A percentile compares a stretch with the other conserved stretches of the same genome.
phyloP scores from a whole-genome alignment of 2,888 invertebrate genomes.

The Campoplex nolae region DNA sequence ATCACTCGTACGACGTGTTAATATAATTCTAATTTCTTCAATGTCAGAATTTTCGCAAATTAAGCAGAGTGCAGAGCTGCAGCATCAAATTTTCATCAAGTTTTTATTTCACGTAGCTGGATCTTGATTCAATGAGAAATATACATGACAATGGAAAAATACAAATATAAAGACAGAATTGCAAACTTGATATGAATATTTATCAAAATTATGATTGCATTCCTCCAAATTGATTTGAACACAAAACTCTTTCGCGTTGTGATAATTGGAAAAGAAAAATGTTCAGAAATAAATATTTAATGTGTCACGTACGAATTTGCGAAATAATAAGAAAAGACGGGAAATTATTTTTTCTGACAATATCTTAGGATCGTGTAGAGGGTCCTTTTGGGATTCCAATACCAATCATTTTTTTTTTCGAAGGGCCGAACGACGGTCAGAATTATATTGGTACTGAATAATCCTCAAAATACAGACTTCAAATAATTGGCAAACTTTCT shows the following conservation, averaged over 20 bases:
- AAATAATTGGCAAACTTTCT: conserved; percentile 34
- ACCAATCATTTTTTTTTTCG: conserved; percentile 16
- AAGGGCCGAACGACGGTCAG: conserved; percentile 11
- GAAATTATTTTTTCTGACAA: conserved; percentile 4
- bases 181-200: not conserved
- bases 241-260: no score
- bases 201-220: no score
- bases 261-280: not conserved
- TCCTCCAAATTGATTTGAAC: not conserved
- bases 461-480: conserved; percentile 5
- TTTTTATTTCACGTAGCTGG: no score
- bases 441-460: conserved; percentile 9
- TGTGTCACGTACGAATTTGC: not conserved
- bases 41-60: no score
- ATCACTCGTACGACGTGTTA: not conserved
- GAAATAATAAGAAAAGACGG: conserved; percentile 2
- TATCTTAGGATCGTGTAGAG: not conserved
- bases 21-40: not conserved
- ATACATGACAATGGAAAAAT: no score
- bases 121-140: no score
- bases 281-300: not conserved
- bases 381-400: conserved; percentile 3
- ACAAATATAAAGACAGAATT: not conserved
- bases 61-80: no score
- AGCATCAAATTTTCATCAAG: no score